A percentile compares a stretch with the other conserved stretches of the same genome.
phyloP scores from a whole-genome alignment of 2,113 vertebrate genomes.

The Lophius piscatorius region DNA sequence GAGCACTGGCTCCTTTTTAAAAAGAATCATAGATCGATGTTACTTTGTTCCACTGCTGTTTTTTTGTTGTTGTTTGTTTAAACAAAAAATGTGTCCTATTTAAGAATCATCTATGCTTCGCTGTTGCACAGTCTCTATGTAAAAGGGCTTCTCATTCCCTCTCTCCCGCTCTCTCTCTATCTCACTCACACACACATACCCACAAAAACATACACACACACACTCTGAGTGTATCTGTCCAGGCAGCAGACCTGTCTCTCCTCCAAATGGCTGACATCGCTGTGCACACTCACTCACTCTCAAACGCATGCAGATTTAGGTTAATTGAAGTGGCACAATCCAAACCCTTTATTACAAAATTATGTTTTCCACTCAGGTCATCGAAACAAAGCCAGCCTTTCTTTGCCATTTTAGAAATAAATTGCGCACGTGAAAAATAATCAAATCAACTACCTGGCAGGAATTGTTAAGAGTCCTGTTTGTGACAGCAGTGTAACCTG shows the following conservation, averaged over 20 bases:
- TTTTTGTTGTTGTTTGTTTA: too few relatives aligned
- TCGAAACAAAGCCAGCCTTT: constrained; percentile 50
- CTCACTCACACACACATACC: not conserved
- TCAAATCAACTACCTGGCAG: constrained; percentile 62
- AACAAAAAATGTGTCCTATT: too few relatives aligned
- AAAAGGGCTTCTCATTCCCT: too few relatives aligned
- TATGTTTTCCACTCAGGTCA: constrained; percentile 39
- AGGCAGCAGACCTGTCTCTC: too few relatives aligned
- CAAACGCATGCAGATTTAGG: constrained; percentile 27
- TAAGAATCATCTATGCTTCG: too few relatives aligned
- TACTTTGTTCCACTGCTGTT: too few relatives aligned
- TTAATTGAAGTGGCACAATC: constrained; percentile 57
- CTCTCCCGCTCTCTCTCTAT: not conserved
- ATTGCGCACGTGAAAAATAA: constrained; percentile 61
- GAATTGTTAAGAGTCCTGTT: constrained; percentile 63
- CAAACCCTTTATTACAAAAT: constrained; percentile 35
- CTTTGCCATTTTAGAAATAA: constrained; percentile 41
- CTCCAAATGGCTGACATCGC: too few relatives aligned
- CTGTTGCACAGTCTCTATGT: too few relatives aligned
- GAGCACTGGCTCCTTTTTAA: too few relatives aligned
- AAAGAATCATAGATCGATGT: too few relatives aligned
- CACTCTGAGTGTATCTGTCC: too few relatives aligned
- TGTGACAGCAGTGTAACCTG: constrained; percentile 72
- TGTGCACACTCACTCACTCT: constrained; percentile 1
- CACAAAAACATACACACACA: not conserved